These are phyloP conservation scores for Dusona sp. DNA, from an alignment of 2,888 invertebrate genomes.

Conservation along the genomic window DNA sequence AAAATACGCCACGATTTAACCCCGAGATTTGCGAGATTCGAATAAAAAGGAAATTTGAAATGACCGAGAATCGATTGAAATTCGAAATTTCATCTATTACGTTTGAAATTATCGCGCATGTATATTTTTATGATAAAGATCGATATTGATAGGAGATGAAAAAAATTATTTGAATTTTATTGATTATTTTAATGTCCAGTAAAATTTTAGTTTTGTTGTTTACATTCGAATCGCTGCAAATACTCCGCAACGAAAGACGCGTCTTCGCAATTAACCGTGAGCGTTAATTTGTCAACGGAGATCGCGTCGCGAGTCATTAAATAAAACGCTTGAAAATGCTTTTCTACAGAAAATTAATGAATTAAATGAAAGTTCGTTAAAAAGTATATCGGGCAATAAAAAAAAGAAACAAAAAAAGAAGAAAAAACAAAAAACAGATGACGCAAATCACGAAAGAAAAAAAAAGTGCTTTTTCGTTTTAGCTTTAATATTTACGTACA, in stretches of 20 bases:
- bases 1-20: conserved; percentile 27
- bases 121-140: background rate
- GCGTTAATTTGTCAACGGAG: conserved; percentile 75
- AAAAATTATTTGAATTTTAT: background rate
- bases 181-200: background rate
- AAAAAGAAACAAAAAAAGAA: conserved; percentile 8
- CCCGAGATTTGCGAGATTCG: conserved; percentile 20
- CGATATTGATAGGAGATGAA: background rate
- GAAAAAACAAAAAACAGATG: background rate
- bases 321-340: conserved; percentile 60
- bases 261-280: conserved; percentile 77
- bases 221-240: background rate
- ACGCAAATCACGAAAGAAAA: conserved; percentile 32
- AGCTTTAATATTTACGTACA: conserved; percentile 63
- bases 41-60: conserved; percentile 18
- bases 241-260: conserved; percentile 60
- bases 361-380: conserved; percentile 7
- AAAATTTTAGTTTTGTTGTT: conserved; percentile 2
- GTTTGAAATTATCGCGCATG: background rate
- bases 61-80: background rate
- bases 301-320: conserved; percentile 52
- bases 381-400: conserved; percentile 27
- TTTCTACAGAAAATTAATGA: conserved; percentile 30
- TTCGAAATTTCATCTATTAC: background rate
- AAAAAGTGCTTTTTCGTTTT: conserved; percentile 56